Percentiles rank a stretch among this genome's conserved stretches.
Conservation (phyloP, 2,888 invertebrate species). For the Idaea straminata region DNA sequence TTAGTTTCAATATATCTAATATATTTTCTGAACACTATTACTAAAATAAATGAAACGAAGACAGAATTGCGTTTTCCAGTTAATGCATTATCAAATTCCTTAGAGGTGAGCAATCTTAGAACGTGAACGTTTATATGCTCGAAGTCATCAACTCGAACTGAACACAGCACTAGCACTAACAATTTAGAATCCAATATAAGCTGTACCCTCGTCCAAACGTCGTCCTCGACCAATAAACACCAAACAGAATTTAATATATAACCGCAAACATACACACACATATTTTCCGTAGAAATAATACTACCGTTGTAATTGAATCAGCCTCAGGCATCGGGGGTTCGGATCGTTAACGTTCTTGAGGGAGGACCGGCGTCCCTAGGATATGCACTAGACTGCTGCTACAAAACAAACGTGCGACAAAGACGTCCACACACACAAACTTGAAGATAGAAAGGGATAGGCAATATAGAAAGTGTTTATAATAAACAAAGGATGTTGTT, state of each 20-base stretch:
- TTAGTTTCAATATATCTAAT: not conserved
- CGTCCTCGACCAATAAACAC: constrained; percentile 32
- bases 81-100: not conserved
- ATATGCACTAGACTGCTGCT: constrained; percentile 69
- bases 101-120: not conserved
- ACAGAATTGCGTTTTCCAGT: too few relatives aligned
- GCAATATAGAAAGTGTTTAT: constrained; percentile 72
- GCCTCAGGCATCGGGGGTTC: constrained; percentile 73
- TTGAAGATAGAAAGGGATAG: constrained; percentile 37
- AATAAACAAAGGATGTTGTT: constrained; percentile 77
- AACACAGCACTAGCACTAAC: constrained; percentile 9
- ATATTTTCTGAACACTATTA: not conserved
- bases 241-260: constrained; percentile 58
- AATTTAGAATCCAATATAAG: constrained; percentile 28
- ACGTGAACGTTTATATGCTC: constrained; percentile 5
- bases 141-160: constrained; percentile 10
- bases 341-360: constrained; percentile 76
- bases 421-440: constrained; percentile 33
- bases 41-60: not conserved
- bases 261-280: constrained; percentile 74
- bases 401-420: constrained; percentile 61
- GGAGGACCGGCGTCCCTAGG: constrained; percentile 41
- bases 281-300: constrained; percentile 78
- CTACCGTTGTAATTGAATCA: constrained; percentile 79
- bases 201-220: constrained; percentile 24